phyloP scores from a whole-genome alignment of 2,797 vertebrate species.

The Thalassophryne amazonica region DNA sequence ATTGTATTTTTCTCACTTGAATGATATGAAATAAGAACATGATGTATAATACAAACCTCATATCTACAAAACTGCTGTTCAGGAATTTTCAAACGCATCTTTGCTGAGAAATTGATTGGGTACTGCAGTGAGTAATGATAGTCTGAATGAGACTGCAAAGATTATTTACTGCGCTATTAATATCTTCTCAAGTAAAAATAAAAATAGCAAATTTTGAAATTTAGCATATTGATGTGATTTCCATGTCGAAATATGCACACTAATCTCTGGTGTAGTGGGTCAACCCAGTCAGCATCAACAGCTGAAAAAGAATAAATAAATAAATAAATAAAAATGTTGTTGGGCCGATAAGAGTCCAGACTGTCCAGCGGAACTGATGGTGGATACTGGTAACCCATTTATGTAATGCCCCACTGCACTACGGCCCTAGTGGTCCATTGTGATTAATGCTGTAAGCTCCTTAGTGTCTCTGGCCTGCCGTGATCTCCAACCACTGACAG shows the following conservation, averaged over 20 bases:
- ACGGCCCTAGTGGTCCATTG: conserved; percentile 67
- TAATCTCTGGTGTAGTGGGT: background rate
- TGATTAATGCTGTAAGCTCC: conserved; percentile 77
- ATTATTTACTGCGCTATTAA: too few species aligned
- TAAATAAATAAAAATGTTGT: background rate
- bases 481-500: conserved; percentile 70
- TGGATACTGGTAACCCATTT: conserved; percentile 61
- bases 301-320: background rate
- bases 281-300: background rate
- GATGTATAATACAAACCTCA: conserved; percentile 12
- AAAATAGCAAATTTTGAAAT: too few species aligned
- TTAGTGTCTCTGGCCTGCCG: conserved; percentile 63
- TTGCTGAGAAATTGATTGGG: conserved; percentile 1
- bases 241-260: too few species aligned
- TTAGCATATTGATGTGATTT: too few species aligned
- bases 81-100: conserved; percentile 58
- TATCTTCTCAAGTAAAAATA: too few species aligned
- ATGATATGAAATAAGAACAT: conserved; percentile 25
- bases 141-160: too few species aligned
- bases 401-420: conserved; percentile 59
- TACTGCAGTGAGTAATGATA: too few species aligned
- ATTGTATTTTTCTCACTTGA: background rate
- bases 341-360: conserved; percentile 15
- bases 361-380: conserved; percentile 33
- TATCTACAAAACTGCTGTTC: conserved; percentile 45